phyloP scores from a whole-genome alignment of 2,888 invertebrate species.

The Athetis lepigone region DNA sequence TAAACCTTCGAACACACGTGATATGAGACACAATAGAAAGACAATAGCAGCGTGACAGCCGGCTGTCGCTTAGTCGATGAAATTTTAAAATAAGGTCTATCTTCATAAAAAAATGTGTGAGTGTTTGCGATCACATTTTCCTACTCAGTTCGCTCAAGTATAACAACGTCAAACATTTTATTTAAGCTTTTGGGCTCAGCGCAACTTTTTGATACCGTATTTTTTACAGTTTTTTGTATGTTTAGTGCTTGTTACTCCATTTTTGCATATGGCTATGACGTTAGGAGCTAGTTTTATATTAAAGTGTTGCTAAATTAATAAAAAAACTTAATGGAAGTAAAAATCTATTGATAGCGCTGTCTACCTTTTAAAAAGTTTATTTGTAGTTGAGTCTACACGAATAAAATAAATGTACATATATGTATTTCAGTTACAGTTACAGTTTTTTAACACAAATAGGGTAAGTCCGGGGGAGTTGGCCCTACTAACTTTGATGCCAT shows the following conservation, averaged over 20 bases:
- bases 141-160: constrained; percentile 31
- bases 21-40: no score
- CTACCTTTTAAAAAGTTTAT: no score
- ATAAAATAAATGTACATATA: no score
- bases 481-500: no score
- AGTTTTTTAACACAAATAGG: no score
- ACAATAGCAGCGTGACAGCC: no score
- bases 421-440: no score
- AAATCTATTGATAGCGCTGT: background rate
- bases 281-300: background rate
- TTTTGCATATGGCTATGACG: constrained; percentile 6
- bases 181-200: constrained; percentile 41
- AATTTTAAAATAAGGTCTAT: constrained; percentile 21
- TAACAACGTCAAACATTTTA: constrained; percentile 49
- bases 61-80: background rate
- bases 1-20: no score
- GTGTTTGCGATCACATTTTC: constrained; percentile 45
- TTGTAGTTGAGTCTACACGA: no score
- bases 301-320: background rate
- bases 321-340: no score
- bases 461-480: no score
- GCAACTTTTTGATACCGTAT: constrained; percentile 41
- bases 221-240: constrained; percentile 37
- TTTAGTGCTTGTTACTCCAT: constrained; percentile 27
- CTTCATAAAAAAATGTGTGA: constrained; percentile 36